Conservation (phyloP, 1,140 invertebrate genomes). For the Penaeus japonicus region DNA sequence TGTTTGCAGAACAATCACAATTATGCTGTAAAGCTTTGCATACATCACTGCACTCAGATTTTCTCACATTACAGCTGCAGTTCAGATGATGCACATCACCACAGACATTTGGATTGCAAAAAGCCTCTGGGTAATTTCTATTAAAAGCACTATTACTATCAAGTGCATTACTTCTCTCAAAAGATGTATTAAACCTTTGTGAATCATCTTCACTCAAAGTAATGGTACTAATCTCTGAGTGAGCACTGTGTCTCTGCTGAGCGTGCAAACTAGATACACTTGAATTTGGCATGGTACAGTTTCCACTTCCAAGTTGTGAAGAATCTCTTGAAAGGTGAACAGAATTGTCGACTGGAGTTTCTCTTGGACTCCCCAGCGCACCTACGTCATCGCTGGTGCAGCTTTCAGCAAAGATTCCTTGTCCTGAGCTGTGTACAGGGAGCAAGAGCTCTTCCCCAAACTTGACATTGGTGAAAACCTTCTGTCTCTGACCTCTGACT, state of each 20-base stretch:
- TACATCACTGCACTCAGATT: background rate
- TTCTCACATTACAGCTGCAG: too few relatives aligned
- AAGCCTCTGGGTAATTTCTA: background rate
- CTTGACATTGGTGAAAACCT: constrained; percentile 67
- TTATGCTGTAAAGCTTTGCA: background rate
- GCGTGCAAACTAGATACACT: too few relatives aligned
- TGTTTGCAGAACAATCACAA: background rate
- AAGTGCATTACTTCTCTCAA: background rate
- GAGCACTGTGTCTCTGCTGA: too few relatives aligned
- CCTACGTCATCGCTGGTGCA: background rate
- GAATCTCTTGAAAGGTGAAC: too few relatives aligned
- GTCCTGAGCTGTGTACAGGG: constrained; percentile 30
- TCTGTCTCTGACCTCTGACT: constrained; percentile 23
- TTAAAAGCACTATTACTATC: background rate
- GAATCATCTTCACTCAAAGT: background rate
- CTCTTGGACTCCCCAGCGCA: background rate
- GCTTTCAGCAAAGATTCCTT: background rate
- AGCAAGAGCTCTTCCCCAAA: constrained; percentile 58
- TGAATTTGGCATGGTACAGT: too few relatives aligned
- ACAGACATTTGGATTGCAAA: background rate
- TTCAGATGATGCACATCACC: background rate
- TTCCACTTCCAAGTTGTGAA: too few relatives aligned
- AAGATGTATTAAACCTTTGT: background rate
- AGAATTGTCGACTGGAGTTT: background rate
- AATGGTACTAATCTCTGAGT: too few relatives aligned